Evolutionary conservation across 2,113 vertebrate species (phyloP), one percentile per base, ranked within the genome.

Genomic region (Zapus hudsonius): DNA sequence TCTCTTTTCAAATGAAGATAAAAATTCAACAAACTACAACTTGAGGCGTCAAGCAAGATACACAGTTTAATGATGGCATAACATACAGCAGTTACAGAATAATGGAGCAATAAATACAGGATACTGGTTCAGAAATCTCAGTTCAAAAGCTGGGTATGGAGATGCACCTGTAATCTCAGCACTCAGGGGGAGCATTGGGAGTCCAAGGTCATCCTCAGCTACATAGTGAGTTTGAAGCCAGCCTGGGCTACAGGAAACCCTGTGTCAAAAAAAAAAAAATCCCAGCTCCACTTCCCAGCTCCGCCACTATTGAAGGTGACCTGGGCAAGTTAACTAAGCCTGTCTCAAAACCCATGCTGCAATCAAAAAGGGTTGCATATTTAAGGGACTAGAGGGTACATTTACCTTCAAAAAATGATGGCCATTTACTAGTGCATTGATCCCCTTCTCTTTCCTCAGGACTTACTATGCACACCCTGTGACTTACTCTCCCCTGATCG

Each of bases 1-100:
- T 19, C 38, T 52, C 33, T 27, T 63, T 64, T n/a, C 61, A 15
- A 88, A 83, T 70, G 33, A 94, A 95, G 85, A 78, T 83, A n/a
- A 85, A 90, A 93, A 90, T 33, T 70, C 16, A 79, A 31, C 6
- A 85, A 63, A 93, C 3, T 74, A 52, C 82, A 23, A 38, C 31
- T 27, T 44, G 52, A 66, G 11, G 7, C 61, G 75, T 78, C 87
- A 64, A 57, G 17, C 23, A 52, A 64, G 73, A 82, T 52, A n/a
- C 57, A 57, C 40, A 33, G 10, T 40, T 16, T 57, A 59, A n/a
- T 12, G n/a, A 8, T 2, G 64, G 29, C 55, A 78, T 63, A 12
- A n/a, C 22, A 40, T n/a, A n/a, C 12, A 47, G 20, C 16, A 31
- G 6, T n/a, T 82, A 82, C 38, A 22, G 59, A 64, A 64, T 44